Conservation (phyloP, 2,797 vertebrate species). For the Trachops cirrhosus region DNA sequence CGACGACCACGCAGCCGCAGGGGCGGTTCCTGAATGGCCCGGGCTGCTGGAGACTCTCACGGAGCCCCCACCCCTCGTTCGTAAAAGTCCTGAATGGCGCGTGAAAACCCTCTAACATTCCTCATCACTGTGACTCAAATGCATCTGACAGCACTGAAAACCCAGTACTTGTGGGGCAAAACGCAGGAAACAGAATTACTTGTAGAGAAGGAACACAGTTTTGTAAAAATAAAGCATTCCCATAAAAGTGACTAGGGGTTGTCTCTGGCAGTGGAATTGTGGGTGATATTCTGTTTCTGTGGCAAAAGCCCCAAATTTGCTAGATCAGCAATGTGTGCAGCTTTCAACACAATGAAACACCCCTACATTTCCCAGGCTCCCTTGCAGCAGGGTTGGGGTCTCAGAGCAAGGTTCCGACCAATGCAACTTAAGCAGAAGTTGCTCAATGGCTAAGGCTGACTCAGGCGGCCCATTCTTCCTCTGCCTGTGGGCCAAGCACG, state of each 20-base stretch:
- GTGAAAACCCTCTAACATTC: not conserved
- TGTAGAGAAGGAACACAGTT: not conserved
- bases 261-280: not conserved
- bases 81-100: not conserved
- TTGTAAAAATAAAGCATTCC: not conserved
- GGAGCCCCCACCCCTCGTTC: accelerated
- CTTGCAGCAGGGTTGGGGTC: not conserved
- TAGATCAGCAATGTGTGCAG: not conserved
- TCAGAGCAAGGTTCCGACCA: not conserved
- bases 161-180: not conserved
- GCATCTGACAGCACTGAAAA: not conserved
- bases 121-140: not conserved
- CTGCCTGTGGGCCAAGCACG: not conserved
- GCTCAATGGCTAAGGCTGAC: not conserved
- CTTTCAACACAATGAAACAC: not conserved
- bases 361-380: not conserved
- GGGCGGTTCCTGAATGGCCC: not conserved
- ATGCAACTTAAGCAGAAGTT: not conserved
- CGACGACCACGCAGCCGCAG: accelerated
- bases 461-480: accelerated
- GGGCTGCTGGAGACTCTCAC: accelerated
- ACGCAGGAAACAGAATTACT: not conserved
- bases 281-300: not conserved
- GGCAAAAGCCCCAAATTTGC: not conserved
- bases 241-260: not conserved